A percentile compares a stretch with the other conserved stretches of the same genome.
Conservation (phyloP, 2,888 invertebrate species). For the Hypercompe scribonia region DNA sequence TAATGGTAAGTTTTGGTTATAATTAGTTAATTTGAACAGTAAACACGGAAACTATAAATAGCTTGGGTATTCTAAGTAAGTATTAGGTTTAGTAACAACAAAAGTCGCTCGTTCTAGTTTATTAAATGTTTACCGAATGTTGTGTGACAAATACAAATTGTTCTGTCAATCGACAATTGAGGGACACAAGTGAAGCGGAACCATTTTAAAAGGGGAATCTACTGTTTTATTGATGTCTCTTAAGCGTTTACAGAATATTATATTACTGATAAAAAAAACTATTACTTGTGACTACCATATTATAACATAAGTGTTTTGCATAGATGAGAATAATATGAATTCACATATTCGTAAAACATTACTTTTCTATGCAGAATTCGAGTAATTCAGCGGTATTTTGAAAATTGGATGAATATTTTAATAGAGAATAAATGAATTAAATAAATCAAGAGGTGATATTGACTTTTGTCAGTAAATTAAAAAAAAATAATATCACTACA, state of each 20-base stretch:
- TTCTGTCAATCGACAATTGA: slow-evolving; percentile 34
- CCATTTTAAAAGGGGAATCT: slow-evolving; percentile 14
- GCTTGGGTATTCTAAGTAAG: neutral
- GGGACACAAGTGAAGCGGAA: slow-evolving; percentile 36
- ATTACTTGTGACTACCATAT: neutral
- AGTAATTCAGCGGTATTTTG: too few relatives aligned
- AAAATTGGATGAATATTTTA: neutral
- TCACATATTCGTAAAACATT: neutral
- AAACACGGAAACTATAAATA: neutral
- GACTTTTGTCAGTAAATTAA: too few relatives aligned
- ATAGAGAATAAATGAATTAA: neutral
- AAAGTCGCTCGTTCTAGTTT: slow-evolving; percentile 13
- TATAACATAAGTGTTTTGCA: neutral
- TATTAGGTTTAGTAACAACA: neutral
- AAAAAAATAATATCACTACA: too few relatives aligned
- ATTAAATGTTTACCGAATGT: slow-evolving; percentile 13
- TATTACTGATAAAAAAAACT: neutral
- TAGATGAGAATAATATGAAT: neutral
- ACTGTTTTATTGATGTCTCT: neutral
- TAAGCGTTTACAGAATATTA: neutral
- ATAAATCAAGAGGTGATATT: too few relatives aligned
- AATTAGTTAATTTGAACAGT: neutral
- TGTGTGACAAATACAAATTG: slow-evolving; percentile 22
- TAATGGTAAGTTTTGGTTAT: too few relatives aligned
- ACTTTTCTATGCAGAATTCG: too few relatives aligned